Evolutionary conservation across 2,797 vertebrate species (phyloP).

Genomic region (Borostomias antarcticus): DNA sequence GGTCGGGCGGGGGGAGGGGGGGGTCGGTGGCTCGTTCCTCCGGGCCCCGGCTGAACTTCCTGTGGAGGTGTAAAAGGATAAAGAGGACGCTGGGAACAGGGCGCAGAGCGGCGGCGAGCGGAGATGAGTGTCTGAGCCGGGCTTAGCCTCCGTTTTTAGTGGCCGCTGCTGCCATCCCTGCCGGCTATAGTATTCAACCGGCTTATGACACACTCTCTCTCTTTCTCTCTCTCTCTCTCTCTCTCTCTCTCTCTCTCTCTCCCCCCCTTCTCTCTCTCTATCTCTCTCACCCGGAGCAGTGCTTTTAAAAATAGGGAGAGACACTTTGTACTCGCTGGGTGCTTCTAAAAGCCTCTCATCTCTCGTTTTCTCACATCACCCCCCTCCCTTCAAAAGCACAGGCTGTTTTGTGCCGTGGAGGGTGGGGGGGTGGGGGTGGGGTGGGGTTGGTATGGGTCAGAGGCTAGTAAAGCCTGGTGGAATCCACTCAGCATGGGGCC

Average conservation of each 20-base stretch:
- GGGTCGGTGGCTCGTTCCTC: conserved; percentile 36
- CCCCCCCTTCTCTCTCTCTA: not conserved
- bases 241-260: not conserved
- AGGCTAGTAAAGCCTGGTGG: conserved; percentile 7
- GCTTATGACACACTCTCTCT: conserved; percentile 38
- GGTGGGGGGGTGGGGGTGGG: too few relatives aligned
- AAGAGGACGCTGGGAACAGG: conserved; percentile 46
- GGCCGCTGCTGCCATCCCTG: conserved; percentile 64
- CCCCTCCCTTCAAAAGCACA: not conserved
- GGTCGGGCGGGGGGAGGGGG: not conserved
- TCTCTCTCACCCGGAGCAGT: not conserved
- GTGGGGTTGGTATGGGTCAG: conserved; percentile 3
- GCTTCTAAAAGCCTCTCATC: not conserved
- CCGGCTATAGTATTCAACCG: conserved; percentile 60
- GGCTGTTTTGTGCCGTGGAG: conserved; percentile 6
- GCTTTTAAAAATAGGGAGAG: not conserved
- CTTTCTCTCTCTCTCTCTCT: not conserved
- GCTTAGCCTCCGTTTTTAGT: conserved; percentile 68
- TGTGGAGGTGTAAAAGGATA: conserved; percentile 76
- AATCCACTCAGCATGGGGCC: conserved; percentile 2
- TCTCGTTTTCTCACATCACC: not conserved
- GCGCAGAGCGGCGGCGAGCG: conserved; percentile 47
- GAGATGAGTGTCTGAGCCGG: conserved; percentile 76
- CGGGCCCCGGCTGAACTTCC: conserved; percentile 72
- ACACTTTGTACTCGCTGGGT: not conserved